phyloP scores from a whole-genome alignment of 2,888 invertebrate genomes.

The Tenthredo scrophulariae region DNA sequence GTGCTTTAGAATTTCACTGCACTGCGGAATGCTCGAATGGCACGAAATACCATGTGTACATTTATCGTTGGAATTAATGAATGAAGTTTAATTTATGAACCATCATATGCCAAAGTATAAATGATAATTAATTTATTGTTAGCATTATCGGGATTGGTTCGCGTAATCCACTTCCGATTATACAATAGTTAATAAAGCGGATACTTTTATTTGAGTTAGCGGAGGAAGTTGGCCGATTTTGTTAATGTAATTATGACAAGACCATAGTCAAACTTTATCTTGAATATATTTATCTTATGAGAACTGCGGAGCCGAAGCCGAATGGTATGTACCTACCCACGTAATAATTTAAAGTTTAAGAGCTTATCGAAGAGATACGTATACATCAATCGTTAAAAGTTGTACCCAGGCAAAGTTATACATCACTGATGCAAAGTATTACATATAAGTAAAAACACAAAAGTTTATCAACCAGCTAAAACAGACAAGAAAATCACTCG shows the following conservation, averaged over 20 bases:
- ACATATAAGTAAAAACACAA: not conserved
- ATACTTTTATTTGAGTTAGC: constrained; percentile 34
- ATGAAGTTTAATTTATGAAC: not conserved
- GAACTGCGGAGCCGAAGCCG: not conserved
- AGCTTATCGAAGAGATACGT: not conserved
- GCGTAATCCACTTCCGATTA: constrained; percentile 9
- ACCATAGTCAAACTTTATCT: constrained; percentile 29
- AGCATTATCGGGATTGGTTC: not conserved
- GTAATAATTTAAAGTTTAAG: not conserved
- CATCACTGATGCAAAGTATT: not conserved
- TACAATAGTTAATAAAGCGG: not conserved
- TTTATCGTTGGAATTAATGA: not conserved
- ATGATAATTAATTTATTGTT: not conserved
- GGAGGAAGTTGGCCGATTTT: not conserved
- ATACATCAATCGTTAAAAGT: not conserved
- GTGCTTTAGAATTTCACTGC: not conserved
- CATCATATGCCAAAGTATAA: not conserved
- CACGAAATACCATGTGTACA: not conserved
- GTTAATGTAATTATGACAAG: constrained; percentile 26
- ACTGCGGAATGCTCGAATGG: not conserved
- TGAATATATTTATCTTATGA: constrained; percentile 18
- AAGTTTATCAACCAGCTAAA: not conserved
- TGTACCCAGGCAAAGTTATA: not conserved
- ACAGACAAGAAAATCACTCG: not conserved
- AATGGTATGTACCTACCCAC: not conserved